Conservation (phyloP, 2,888 invertebrate species). For the Phoenoteleia sp. region DNA sequence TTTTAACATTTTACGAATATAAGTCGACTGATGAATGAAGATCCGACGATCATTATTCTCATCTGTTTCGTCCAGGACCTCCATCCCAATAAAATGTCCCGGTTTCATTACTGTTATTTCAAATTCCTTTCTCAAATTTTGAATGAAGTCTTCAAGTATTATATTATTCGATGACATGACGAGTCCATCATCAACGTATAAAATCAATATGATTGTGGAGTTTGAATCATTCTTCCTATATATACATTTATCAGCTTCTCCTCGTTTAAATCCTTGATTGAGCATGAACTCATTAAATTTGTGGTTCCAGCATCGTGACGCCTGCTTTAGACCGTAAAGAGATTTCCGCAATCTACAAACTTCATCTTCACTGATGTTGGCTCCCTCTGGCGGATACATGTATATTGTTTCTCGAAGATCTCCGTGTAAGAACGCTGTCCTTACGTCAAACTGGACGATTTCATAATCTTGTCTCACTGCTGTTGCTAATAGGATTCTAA, state of each 20-base stretch:
- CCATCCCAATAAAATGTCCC: conserved; percentile 22
- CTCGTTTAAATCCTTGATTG: background rate
- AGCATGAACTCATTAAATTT: conserved; percentile 22
- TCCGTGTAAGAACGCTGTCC: conserved; percentile 44
- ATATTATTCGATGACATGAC: background rate
- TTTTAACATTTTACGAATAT: conserved; percentile 10
- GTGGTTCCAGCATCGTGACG: conserved; percentile 30
- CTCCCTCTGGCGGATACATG: conserved; percentile 24
- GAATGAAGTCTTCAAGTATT: background rate
- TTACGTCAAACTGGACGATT: conserved; percentile 44
- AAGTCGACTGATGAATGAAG: conserved; percentile 17
- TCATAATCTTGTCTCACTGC: conserved; percentile 21
- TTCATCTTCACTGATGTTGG: background rate
- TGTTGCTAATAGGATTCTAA: conserved; percentile 21
- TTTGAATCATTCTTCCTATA: background rate
- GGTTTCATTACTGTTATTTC: conserved; percentile 1
- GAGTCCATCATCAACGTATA: conserved; percentile 15
- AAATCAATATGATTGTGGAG: background rate
- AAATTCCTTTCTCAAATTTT: background rate
- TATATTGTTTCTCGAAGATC: conserved; percentile 32
- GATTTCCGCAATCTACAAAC: conserved; percentile 19
- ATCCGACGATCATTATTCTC: conserved; percentile 2
- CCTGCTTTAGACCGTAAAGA: conserved; percentile 26
- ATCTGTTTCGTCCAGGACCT: conserved; percentile 4
- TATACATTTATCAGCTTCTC: conserved; percentile 30